phyloP scores from a whole-genome alignment of 2,797 vertebrate species.

The Peromyscus aztecus region DNA sequence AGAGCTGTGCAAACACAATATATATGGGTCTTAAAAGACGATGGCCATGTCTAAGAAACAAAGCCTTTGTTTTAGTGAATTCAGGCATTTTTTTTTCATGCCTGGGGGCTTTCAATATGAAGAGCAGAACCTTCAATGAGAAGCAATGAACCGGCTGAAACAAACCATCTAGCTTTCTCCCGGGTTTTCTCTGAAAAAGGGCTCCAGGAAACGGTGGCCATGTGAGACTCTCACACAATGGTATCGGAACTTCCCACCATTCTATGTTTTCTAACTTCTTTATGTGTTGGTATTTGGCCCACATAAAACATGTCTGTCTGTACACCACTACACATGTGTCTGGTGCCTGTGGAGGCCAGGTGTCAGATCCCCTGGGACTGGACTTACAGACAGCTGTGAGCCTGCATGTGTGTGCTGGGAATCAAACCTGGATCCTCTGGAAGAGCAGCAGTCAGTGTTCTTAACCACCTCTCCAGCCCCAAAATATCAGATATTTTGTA shows the following conservation, averaged over 20 bases:
- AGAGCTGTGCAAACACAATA: accelerated
- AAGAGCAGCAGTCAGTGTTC: not conserved
- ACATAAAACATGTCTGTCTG: not conserved
- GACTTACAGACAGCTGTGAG: not conserved
- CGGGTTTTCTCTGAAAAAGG: not conserved
- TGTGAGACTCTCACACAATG: not conserved
- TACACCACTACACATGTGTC: not conserved
- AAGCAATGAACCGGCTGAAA: not conserved
- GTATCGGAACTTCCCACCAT: not conserved
- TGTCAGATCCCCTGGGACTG: not conserved
- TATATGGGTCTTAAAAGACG: not conserved
- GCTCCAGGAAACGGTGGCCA: not conserved
- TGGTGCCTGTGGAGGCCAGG: not conserved
- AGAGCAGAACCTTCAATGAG: not conserved
- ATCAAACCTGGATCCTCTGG: not conserved
- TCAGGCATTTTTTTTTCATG: not conserved
- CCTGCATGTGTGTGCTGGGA: not conserved
- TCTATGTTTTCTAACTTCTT: not conserved
- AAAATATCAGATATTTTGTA: not conserved
- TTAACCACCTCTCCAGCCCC: not conserved
- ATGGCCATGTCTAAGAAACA: not conserved
- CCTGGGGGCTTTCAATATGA: not conserved
- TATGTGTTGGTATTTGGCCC: not conserved
- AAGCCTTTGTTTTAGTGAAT: not conserved
- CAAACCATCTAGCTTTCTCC: not conserved